Percentiles rank a stretch among this genome's conserved stretches.
Conservation (phyloP, 37 sponge, comb jelly and placozoan genomes). For the Beroe forskalii region DNA sequence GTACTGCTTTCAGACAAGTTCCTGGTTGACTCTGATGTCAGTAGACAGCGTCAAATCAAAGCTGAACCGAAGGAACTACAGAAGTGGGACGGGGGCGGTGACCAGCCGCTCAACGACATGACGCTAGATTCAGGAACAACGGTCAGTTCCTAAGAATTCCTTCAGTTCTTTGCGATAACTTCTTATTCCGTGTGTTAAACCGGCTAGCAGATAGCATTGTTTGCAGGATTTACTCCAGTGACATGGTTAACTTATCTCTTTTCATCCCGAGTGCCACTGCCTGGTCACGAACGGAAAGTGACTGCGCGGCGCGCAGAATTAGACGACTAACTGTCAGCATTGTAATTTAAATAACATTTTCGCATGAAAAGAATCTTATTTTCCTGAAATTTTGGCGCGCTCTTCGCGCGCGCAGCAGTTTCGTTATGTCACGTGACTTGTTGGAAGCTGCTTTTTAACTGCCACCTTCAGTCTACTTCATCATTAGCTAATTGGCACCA, state of each 20-base stretch:
- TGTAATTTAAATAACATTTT: neutral
- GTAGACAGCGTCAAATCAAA: neutral
- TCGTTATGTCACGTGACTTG: neutral
- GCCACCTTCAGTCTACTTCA: too few relatives aligned
- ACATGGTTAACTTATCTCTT: too few relatives aligned
- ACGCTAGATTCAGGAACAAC: neutral
- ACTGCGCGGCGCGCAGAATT: slow-evolving; percentile 36
- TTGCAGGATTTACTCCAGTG: too few relatives aligned
- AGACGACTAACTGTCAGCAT: slow-evolving; percentile 35
- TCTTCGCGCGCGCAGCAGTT: neutral
- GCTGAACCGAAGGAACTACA: slow-evolving; percentile 44
- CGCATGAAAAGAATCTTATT: slow-evolving; percentile 28
- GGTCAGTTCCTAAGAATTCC: neutral
- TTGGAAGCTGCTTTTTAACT: neutral
- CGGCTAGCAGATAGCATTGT: too few relatives aligned
- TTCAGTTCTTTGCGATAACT: too few relatives aligned
- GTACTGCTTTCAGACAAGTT: slow-evolving; percentile 66
- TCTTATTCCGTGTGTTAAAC: too few relatives aligned
- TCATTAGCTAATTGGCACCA: too few relatives aligned
- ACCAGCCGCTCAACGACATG: neutral
- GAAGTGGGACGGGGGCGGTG: slow-evolving; percentile 13
- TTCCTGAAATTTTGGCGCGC: slow-evolving; percentile 22
- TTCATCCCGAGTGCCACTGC: too few relatives aligned
- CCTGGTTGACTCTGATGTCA: slow-evolving; percentile 46
- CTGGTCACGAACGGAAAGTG: too few relatives aligned